Evolutionary conservation across 2,113 vertebrate species (phyloP).

Genomic region (Morone saxatilis): DNA sequence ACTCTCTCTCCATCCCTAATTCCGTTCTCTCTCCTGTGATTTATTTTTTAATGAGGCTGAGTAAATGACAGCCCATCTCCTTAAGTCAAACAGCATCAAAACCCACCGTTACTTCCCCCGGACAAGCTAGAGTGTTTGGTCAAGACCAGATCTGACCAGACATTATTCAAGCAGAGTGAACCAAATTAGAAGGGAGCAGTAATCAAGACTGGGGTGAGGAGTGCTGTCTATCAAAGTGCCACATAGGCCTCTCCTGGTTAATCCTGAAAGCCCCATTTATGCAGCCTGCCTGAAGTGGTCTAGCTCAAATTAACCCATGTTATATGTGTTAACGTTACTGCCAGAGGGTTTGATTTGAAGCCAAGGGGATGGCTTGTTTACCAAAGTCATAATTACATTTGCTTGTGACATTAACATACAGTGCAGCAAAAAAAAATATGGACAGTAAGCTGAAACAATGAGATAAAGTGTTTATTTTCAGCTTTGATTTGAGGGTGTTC

Average conservation of each 20-base stretch:
- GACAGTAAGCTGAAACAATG: neutral
- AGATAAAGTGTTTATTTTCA: neutral
- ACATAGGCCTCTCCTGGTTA: constrained; percentile 13
- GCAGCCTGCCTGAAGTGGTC: neutral
- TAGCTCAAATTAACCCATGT: constrained; percentile 6
- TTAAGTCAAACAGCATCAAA: constrained; percentile 12
- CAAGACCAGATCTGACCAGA: constrained; percentile 21
- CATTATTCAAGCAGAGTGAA: constrained; percentile 28
- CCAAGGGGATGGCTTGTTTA: neutral
- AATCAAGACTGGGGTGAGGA: constrained; percentile 34
- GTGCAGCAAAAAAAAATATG: neutral
- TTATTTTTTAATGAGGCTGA: neutral
- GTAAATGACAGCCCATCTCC: constrained; percentile 29
- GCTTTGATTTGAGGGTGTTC: constrained; percentile 6
- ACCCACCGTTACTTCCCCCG: neutral
- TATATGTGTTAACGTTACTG: neutral
- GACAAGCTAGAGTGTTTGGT: constrained; percentile 1
- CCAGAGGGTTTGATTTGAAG: neutral
- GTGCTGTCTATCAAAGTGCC: constrained; percentile 26
- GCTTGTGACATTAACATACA: neutral
- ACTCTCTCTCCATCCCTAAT: neutral
- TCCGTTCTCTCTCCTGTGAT: neutral
- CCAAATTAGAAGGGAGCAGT: constrained; percentile 12
- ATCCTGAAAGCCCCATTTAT: neutral
- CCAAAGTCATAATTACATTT: neutral